phyloP scores from a whole-genome alignment of 2,888 invertebrate species.

The Cataglyphis rosenhaueri region DNA sequence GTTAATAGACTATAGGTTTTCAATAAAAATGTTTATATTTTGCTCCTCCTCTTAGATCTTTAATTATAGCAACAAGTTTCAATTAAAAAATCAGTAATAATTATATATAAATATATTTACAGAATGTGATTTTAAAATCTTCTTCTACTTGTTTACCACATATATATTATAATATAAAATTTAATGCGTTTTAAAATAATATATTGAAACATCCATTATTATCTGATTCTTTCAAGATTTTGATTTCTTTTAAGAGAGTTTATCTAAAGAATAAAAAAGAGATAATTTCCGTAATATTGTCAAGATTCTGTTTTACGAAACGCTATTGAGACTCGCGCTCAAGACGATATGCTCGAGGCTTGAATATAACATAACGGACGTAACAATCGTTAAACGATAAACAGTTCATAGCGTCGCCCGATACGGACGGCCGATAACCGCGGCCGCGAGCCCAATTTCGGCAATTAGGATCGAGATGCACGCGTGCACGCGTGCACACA shows the following conservation, averaged over 20 bases:
- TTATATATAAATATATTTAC: no score
- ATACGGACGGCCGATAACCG: conserved; percentile 44
- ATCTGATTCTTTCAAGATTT: background rate
- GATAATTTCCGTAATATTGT: background rate
- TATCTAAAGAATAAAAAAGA: background rate
- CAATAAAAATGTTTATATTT: background rate
- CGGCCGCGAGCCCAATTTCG: conserved; percentile 68
- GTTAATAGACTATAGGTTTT: background rate
- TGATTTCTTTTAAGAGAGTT: background rate
- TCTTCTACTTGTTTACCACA: background rate
- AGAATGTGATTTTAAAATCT: background rate
- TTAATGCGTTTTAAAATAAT: no score
- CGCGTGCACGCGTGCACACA: conserved; percentile 52
- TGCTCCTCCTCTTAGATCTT: background rate
- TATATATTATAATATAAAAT: no score
- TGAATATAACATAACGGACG: background rate
- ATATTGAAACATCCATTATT: background rate
- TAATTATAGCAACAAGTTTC: background rate
- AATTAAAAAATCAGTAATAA: background rate
- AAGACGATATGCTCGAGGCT: background rate
- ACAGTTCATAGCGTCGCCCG: background rate
- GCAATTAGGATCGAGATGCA: conserved; percentile 79
- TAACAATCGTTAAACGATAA: conserved; percentile 22
- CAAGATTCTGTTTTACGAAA: background rate
- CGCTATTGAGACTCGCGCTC: background rate